Percentiles rank a stretch among this genome's conserved stretches.
These are phyloP conservation scores for Coronaproctus castanopsis DNA, from an alignment of 2,888 invertebrate species.

Conservation along the genomic window DNA sequence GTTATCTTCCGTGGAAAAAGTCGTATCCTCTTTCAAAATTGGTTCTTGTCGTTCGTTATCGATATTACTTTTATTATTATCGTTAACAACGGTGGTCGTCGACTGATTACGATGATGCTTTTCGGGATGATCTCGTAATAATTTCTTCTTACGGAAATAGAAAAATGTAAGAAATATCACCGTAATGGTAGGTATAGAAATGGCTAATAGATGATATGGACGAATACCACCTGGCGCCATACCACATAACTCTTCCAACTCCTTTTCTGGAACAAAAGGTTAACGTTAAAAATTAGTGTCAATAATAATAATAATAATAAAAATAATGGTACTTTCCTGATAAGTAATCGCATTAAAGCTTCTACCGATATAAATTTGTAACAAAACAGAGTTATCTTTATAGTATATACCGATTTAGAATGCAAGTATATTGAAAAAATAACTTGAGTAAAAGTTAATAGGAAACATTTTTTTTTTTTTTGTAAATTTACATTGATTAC, in stretches of 20 bases:
- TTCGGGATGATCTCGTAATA: slow-evolving; percentile 7
- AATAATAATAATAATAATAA: too few relatives aligned
- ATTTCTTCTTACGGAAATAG: slow-evolving; percentile 10
- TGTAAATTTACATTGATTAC: too few relatives aligned
- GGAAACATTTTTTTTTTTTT: too few relatives aligned
- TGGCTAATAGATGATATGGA: slow-evolving; percentile 11
- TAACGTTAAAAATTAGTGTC: too few relatives aligned
- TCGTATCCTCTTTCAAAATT: neutral
- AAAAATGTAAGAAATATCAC: slow-evolving; percentile 10
- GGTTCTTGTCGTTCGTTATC: neutral
- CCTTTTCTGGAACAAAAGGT: neutral
- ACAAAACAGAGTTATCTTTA: too few relatives aligned
- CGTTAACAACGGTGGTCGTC: neutral
- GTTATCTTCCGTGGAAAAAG: neutral
- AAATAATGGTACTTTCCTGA: too few relatives aligned
- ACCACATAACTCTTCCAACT: slow-evolving; percentile 1
- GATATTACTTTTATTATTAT: neutral
- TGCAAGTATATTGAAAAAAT: too few relatives aligned
- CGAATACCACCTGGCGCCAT: slow-evolving; percentile 11
- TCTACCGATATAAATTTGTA: too few relatives aligned
- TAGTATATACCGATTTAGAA: too few relatives aligned
- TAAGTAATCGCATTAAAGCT: too few relatives aligned
- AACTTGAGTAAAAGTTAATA: too few relatives aligned
- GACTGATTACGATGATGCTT: neutral
- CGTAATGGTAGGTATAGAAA: slow-evolving; percentile 11